Evolutionary conservation across 2,888 invertebrate genomes (phyloP), one percentile per base, ranked within the genome.

Genomic region (Subacronicta megacephala): DNA sequence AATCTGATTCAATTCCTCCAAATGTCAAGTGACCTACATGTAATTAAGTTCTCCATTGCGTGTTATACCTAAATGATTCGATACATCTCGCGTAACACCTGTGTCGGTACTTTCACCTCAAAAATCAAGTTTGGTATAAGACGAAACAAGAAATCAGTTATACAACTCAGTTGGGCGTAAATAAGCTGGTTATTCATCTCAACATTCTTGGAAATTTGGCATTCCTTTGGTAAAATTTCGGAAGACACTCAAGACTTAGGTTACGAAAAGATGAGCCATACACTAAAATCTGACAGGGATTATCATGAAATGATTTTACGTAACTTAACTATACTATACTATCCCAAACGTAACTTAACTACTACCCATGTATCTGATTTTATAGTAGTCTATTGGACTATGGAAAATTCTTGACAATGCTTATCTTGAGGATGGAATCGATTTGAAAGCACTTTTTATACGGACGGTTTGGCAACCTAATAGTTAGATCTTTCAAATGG

Each of bases 71-170:
- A 84, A 87, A 85, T 84, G 80, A 83, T 75, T 81, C 79, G 78
- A 82, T 82, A 80, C 61, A 76, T 79, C 77, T 84, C 80, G 75
- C 85, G 83, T 87, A 89, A 89, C 87, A 85, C 86, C 81, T 85
- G 84, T 74, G 78, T 77, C 72, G 52, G 70, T 78, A 89, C 92
- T 92, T 92, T 92, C 90, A 87, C 90, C 85, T 84, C 75, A 84
- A 88, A 87, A 88, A 85, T 87, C 81, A 84, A 82, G 83, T 83
- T 81, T 80, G 78, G 77, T 67, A 72, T 72, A 78, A 74, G 78
- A 80, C 72, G 75, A 75, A 83, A 85, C 83, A 82, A 85, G 85
- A 88, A 84, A 88, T 86, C 80, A 75, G 82, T 90, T 90, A 89
- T 87, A 87, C 87, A 90, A 90, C 81, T 75, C 70, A 69, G 20